Evolutionary conservation across 2,113 vertebrate species (phyloP), one percentile per base, ranked within the genome.

Genomic region (Dipodomys merriami): DNA sequence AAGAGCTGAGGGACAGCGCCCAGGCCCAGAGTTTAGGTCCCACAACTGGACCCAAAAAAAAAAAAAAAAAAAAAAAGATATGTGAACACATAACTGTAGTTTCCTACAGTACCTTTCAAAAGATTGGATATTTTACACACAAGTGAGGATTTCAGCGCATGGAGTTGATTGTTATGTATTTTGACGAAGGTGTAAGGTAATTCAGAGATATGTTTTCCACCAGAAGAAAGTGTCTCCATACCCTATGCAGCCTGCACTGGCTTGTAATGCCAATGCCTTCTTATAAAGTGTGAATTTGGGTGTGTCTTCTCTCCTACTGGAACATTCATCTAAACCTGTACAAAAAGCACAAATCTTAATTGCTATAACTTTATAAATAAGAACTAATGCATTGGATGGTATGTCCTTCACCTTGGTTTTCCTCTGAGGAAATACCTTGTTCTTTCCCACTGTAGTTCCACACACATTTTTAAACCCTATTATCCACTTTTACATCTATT

Each of bases 51-150:
- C n/a, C n/a, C n/a, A n/a, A n/a, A n/a, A n/a, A n/a, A n/a, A n/a
- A n/a, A n/a, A n/a, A n/a, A n/a, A n/a, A n/a, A n/a, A n/a, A n/a
- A n/a, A n/a, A n/a, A n/a, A 49, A 49, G 49, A 49, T 12, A 49
- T 49, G 12, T 49, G 12, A 49, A 49, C 12, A 46, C 60, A 80
- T 77, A 88, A 86, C 57, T 71, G 65, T 27, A 86, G 25, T 68
- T 29, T 53, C 11, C 44, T 88, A 27, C 62, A 72, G 10, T 57
- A 7, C 69, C 53, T 73, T 86, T 13, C 0, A 44, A 74, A 67
- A 93, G 7, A 44, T 88, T 29, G 76, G 73, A 65, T 65, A 87
- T 73, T 94, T 91, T 29, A 49, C 9, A 22, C 57, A 80, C 46
- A 60, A 71, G 1, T 65, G 49, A 5, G 23, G 7, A 60, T 84